Conservation (phyloP, 1,140 invertebrate genomes). For the Nautilus pompilius region DNA sequence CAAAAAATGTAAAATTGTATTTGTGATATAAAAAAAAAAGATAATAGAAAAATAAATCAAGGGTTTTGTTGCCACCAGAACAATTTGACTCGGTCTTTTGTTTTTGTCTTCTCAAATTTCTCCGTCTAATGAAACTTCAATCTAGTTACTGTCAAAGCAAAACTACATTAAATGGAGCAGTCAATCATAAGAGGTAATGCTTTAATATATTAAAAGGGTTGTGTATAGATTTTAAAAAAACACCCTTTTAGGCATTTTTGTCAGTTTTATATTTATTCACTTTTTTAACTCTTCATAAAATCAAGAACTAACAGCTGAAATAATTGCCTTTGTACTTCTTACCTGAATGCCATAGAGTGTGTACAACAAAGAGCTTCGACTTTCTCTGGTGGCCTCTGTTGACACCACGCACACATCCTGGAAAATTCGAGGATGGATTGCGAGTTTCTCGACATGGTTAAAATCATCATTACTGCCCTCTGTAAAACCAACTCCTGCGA, state of each 20-base stretch:
- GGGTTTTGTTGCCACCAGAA: neutral
- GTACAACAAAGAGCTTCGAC: conserved; percentile 21
- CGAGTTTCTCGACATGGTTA: no score
- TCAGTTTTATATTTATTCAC: neutral
- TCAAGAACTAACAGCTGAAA: neutral
- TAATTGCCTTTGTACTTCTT: neutral
- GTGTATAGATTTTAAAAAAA: neutral
- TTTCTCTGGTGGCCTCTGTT: conserved; percentile 1
- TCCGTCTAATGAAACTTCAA: neutral
- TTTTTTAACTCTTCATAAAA: neutral
- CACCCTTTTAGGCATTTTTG: neutral
- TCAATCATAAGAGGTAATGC: neutral
- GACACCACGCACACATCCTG: neutral
- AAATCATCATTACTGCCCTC: no score
- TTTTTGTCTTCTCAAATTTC: neutral
- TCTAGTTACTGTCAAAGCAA: neutral
- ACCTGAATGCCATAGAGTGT: conserved; percentile 33
- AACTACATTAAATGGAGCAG: neutral
- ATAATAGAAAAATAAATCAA: no score
- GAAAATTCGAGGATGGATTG: no score
- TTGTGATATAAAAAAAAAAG: neutral
- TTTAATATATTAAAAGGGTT: neutral
- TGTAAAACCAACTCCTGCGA: no score
- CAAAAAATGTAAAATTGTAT: no score
- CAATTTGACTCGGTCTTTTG: neutral